Evolutionary conservation across 1,140 invertebrate genomes (phyloP).

Genomic region (Trichogramma pretiosum): DNA sequence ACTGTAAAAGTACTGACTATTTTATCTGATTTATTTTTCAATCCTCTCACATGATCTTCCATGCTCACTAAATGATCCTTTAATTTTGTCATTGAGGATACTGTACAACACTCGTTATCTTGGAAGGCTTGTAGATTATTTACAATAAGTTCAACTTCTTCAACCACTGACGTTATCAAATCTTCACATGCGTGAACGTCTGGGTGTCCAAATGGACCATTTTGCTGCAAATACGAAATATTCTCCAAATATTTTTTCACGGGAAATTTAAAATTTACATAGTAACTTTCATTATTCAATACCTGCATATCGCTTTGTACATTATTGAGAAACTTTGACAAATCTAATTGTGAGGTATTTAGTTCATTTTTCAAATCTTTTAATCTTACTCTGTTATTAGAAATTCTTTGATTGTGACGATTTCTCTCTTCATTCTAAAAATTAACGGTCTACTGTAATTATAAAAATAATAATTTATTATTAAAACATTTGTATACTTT

Average conservation of each 20-base stretch:
- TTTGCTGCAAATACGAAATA: constrained; percentile 23
- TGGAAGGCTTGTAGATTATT: constrained; percentile 29
- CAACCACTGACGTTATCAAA: constrained; percentile 28
- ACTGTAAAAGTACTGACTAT: constrained; percentile 29
- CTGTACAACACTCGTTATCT: constrained; percentile 22
- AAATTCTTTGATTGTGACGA: constrained; percentile 30
- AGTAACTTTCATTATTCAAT: constrained; percentile 2
- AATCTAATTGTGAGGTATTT: constrained; percentile 29
- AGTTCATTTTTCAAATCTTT: constrained; percentile 40
- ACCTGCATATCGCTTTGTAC: constrained; percentile 27
- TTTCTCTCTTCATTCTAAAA: constrained; percentile 32
- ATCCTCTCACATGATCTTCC: constrained; percentile 29
- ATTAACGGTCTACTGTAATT: constrained; percentile 10
- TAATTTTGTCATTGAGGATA: constrained; percentile 27
- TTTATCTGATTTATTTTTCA: constrained; percentile 32
- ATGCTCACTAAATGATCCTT: constrained; percentile 28
- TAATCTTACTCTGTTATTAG: constrained; percentile 27
- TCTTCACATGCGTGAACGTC: constrained; percentile 26
- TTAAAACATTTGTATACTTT: constrained; percentile 8
- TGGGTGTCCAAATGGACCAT: constrained; percentile 19
- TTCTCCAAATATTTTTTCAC: not conserved
- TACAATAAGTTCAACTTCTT: constrained; percentile 36
- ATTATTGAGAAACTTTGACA: constrained; percentile 23
- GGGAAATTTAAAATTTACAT: not conserved
- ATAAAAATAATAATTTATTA: constrained; percentile 4